Conservation (phyloP, 2,113 vertebrate genomes). For the Thermophis baileyi region DNA sequence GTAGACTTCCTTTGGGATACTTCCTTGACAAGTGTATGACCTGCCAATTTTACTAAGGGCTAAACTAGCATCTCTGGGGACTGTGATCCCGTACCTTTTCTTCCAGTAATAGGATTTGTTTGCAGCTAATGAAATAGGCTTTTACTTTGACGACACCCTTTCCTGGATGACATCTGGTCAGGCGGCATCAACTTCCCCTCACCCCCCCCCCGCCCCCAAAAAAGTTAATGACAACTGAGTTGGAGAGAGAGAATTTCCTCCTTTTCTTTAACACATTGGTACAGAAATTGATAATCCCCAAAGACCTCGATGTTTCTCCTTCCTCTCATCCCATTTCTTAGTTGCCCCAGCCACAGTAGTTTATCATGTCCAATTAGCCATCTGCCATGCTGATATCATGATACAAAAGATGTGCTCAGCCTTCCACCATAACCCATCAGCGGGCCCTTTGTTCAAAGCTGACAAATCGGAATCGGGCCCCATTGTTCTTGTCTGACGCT, state of each 20-base stretch:
- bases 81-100: constrained; percentile 17
- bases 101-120: constrained; percentile 39
- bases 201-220: neutral
- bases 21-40: constrained; percentile 31
- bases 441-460: constrained; percentile 62
- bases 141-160: neutral
- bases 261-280: constrained; percentile 44
- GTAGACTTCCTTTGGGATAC: constrained; percentile 36
- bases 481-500: constrained; percentile 64
- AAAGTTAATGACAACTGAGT: constrained; percentile 14
- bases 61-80: constrained; percentile 31
- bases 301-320: constrained; percentile 68
- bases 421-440: constrained; percentile 50
- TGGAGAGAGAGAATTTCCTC: constrained; percentile 36
- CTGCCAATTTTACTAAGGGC: constrained; percentile 59
- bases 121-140: constrained; percentile 33
- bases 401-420: constrained; percentile 52
- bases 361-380: constrained; percentile 87
- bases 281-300: constrained; percentile 69
- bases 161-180: constrained; percentile 32
- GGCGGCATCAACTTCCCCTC: neutral
- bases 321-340: constrained; percentile 26
- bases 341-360: constrained; percentile 65
- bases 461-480: constrained; percentile 67
- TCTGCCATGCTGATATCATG: constrained; percentile 72